Base-by-base conservation (phyloP, 2,888 invertebrate species). In the Ophion costatus region DNA sequence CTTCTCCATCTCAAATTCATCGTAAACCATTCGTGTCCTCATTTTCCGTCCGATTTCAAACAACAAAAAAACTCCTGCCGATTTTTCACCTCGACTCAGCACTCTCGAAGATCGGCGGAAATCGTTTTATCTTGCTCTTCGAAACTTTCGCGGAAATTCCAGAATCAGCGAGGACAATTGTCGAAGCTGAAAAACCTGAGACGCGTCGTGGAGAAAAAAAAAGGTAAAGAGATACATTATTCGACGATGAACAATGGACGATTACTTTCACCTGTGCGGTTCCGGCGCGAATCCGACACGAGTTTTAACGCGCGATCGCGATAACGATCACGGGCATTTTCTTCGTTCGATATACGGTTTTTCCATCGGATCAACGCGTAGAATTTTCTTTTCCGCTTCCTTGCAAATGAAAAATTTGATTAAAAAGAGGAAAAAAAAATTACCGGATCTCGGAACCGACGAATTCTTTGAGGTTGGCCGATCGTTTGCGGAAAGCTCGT, bases 231-330 rank as follows among this genome's bases (percentile, higher is more conserved):
- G 66, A 73, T 29, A 77, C 22, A 73, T 59, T 57, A 78, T 78
- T 77, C 77, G 66, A 73, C 61, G 82, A 69, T 69, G 51, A 82
- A 82, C 82, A 82, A 82, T 82, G 67, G 78, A 67, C 59, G 77
- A 78, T 67, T 67, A 74, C 82, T 82, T 82, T 82, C 82, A 82
- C 78, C 78, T 73, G 63, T 33, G 71, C 11, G 4, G 45, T 66
- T 82, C 66, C 45, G 45, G 66, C 66, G 75, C 73, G 64, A 56
- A 70, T 42, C 14, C 56, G 66, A 66, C 63, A 33, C 73, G 80
- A 66, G 82, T 45, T 33, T 42, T 76, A 77, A 82, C 67, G 45
- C 51, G 2, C 66, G 78, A 82, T 82, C 82, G 78, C 82, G 82
- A 82, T 82, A 82, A 78, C 51, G 57, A 73, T 10, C 64, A 45